Conservation (phyloP, 2,113 vertebrate species). For the Tenrec ecaudatus region DNA sequence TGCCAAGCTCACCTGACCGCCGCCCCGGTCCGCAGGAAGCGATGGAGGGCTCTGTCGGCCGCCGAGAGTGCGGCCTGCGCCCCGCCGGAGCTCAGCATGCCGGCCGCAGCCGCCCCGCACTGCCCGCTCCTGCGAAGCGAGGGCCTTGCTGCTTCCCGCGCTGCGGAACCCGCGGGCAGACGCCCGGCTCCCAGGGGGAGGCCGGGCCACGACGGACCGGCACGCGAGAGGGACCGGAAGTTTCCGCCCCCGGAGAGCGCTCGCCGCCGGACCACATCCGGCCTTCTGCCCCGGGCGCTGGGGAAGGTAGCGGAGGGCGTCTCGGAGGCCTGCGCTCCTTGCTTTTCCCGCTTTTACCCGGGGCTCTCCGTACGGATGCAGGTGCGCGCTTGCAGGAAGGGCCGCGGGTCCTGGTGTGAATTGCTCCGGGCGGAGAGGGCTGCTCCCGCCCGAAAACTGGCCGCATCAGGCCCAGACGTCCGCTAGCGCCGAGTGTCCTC, state of each 20-base stretch:
- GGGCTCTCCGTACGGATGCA: not conserved
- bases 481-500: too few relatives aligned
- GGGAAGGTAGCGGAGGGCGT: not conserved
- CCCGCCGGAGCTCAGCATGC: constrained; percentile 61
- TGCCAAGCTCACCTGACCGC: constrained; percentile 87
- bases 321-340: accelerated
- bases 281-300: not conserved
- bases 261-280: not conserved
- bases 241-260: constrained; percentile 23
- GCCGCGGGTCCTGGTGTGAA: not conserved
- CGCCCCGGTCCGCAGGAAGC: constrained; percentile 88
- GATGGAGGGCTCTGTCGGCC: constrained; percentile 88
- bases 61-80: constrained; percentile 64
- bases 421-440: not conserved
- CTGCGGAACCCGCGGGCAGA: constrained; percentile 63
- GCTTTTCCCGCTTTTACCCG: not conserved
- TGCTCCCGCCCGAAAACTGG: not conserved
- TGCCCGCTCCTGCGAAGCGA: not conserved
- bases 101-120: constrained; percentile 5
- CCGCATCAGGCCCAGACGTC: not conserved
- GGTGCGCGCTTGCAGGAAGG: not conserved
- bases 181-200: not conserved
- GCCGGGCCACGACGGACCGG: not conserved
- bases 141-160: not conserved
- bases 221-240: constrained; percentile 49